phyloP scores from a whole-genome alignment of 2,797 vertebrate species.

The Streptopelia turtur region DNA sequence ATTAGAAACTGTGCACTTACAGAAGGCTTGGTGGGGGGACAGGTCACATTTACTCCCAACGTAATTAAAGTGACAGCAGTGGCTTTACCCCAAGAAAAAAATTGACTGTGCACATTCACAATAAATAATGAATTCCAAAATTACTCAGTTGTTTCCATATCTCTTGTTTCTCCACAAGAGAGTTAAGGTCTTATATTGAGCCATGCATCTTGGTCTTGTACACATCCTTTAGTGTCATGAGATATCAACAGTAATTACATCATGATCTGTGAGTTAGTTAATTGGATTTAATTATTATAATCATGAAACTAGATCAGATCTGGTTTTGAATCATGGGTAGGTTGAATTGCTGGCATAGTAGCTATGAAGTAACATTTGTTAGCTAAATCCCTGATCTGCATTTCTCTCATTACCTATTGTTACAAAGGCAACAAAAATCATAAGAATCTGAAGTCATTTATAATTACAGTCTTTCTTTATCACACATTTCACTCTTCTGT shows the following conservation, averaged over 20 bases:
- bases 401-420: conserved; percentile 17
- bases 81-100: conserved; percentile 7
- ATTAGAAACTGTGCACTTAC: conserved; percentile 46
- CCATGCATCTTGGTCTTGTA: not conserved
- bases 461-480: not conserved
- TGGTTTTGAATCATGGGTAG: not conserved
- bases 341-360: not conserved
- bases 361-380: conserved; percentile 9
- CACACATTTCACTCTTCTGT: not conserved
- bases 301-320: not conserved
- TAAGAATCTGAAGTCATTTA: not conserved
- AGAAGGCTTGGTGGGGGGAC: not conserved
- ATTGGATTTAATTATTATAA: conserved; percentile 34
- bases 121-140: conserved; percentile 21
- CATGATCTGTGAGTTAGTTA: not conserved
- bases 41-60: not conserved
- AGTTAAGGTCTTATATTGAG: not conserved
- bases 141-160: not conserved
- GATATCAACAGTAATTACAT: conserved; percentile 18
- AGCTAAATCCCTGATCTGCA: conserved; percentile 10
- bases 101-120: not conserved
- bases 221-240: not conserved
- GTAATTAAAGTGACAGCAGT: conserved; percentile 45
- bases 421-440: conserved; percentile 23
- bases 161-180: not conserved